phyloP scores from a whole-genome alignment of 1,140 invertebrate species.

The Conus betulinus region DNA sequence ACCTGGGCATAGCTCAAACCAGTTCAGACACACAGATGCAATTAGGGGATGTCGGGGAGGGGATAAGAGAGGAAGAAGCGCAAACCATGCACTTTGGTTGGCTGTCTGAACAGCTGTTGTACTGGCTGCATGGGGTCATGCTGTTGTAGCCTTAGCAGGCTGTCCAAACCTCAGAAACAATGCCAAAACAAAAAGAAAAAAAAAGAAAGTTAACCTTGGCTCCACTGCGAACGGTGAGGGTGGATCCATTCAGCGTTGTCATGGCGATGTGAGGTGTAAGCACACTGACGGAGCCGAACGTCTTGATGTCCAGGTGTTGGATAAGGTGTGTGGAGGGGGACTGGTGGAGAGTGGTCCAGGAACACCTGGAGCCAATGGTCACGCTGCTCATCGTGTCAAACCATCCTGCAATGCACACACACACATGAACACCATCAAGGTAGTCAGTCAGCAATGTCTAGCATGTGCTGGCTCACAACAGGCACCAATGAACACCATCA shows the following conservation, averaged over 20 bases:
- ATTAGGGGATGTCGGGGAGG: no score
- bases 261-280: slow-evolving; percentile 54
- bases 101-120: no score
- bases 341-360: slow-evolving; percentile 54
- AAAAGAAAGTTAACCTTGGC: slow-evolving; percentile 48
- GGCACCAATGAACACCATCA: no score
- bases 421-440: no score
- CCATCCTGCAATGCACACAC: slow-evolving; percentile 47
- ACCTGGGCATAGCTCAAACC: no score
- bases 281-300: slow-evolving; percentile 56
- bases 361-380: slow-evolving; percentile 59
- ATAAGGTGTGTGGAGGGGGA: slow-evolving; percentile 34
- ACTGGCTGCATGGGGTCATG: no score
- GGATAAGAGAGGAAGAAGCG: no score
- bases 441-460: no score
- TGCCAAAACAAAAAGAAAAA: background rate
- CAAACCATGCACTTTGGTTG: no score
- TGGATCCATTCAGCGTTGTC: slow-evolving; percentile 57
- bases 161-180: background rate
- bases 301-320: slow-evolving; percentile 59
- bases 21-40: no score
- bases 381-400: slow-evolving; percentile 60
- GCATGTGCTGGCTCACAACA: no score
- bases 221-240: slow-evolving; percentile 62
- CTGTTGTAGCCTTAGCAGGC: background rate